Evolutionary conservation across 92 coral and sea anemone genomes (phyloP), one percentile per base, ranked within the genome.

Genomic region (Virgularia gustaviana): DNA sequence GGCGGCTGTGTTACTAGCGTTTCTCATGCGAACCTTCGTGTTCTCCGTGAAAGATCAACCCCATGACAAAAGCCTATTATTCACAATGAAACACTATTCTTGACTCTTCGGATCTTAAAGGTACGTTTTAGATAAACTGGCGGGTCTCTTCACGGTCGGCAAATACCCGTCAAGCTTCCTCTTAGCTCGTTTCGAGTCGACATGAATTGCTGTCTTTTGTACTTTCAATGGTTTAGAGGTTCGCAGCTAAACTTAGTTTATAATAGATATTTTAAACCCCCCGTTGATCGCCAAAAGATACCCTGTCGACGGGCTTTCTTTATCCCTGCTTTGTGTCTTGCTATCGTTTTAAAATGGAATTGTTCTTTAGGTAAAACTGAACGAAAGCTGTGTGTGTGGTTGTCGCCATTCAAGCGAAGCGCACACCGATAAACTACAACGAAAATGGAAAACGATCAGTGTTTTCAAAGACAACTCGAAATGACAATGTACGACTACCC

Each of bases 201-300:
- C 23, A 60, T 35, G 66, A 35, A 60, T 9, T 42, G 66, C 45
- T 60, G 11, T 60, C 37, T 34, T 10, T 24, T 9, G 32, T 30
- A 9, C 10, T 31, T 60, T 36, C 4, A 18, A 9, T 32, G 18
- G 2, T 16, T 19, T 35, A 9, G 32, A 60, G 66, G 66, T 60
- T 34, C n/a, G 39, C 42, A 42, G 66, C 19, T 51, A 61, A 49
- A 27, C 51, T 51, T 31, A 68, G 75, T 68, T 68, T 68, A 68
- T 68, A 68, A 49, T 68, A 68, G 75, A 59, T 49, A 68, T 45
- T 68, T 34, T 3, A 13, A 27, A 18, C 75, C 73, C 75, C 75
- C 75, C 36, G 75, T 45, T 49, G 49, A 18, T 33, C 61, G 75
- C 47, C 57, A 68, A 68, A 49, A 68, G 75, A 68, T 49, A 47